Evolutionary conservation across 2,797 vertebrate genomes (phyloP), one percentile per base, ranked within the genome.

Genomic region (Pipistrellus kuhlii): DNA sequence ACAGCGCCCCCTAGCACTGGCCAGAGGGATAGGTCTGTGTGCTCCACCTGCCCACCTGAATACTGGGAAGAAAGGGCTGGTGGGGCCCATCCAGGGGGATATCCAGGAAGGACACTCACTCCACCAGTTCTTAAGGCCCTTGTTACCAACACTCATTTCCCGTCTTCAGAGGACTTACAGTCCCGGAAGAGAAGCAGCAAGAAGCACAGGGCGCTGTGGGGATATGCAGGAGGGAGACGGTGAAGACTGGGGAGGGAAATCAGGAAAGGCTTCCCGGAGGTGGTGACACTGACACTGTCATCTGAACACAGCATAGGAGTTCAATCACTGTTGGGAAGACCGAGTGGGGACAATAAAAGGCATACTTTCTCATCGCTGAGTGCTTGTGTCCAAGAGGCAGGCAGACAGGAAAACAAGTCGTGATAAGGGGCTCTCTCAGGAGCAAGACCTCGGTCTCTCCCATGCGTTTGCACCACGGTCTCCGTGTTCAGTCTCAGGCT

Each of bases 1-100:
- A 48, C 90, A 98, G 97, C 96, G 97, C 98, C 98, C 98, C 96
- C 98, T 98, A 98, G 98, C 98, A 96, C 95, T 77, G 94, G 85
- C 68, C 55, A 55, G 35, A 7, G 94, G 93, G 85, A 92, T 71
- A 48, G 75, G 44, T 91, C 75, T 0, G 41, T 5, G 51, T 90
- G 46, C 41, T 73, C 48, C 76, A 84, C 57, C 44, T 88, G 88
- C 75, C 53, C 55, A 38, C 27, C 2, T 20, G 17, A 64, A 72
- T 7, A 23, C 15, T 12, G 38, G 35, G 59, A 51, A 35, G 14
- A 41, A 41, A 41, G 10, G 0, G 15, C 25, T 0, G 7, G 13
- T 30, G 55, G 71, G 17, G 51, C 23, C 38, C 38, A 41, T 41
- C 38, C 38, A 41, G 38, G 38, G 38, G 38, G 38, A 41, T 41